Percentiles rank a stretch among this genome's conserved stretches.
Evolutionary conservation across 2,888 invertebrate genomes (phyloP).

Genomic region (Macropis europaea): DNA sequence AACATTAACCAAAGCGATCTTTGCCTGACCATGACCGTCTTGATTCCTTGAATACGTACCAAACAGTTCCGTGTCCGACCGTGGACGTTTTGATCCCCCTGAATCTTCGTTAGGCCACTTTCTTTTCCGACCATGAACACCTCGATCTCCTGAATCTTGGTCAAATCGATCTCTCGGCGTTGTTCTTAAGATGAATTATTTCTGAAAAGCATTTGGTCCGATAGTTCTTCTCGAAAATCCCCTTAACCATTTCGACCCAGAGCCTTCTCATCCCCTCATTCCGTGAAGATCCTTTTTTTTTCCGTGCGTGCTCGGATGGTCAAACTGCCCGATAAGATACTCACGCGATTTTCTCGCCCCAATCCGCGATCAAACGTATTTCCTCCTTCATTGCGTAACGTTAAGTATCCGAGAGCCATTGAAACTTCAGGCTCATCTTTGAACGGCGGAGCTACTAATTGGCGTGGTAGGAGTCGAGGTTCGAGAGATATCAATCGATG

Average conservation of each 20-base stretch:
- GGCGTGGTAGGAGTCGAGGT: neutral
- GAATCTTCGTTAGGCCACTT: too few species aligned
- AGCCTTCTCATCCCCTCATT: slow-evolving; percentile 9
- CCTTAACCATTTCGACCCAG: neutral
- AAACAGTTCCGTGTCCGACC: too few species aligned
- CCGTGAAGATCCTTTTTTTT: slow-evolving; percentile 2
- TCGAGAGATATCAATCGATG: neutral
- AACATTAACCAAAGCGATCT: too few species aligned
- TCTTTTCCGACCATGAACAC: too few species aligned
- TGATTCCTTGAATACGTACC: too few species aligned
- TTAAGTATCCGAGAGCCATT: too few species aligned
- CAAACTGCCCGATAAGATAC: neutral
- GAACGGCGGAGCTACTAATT: neutral
- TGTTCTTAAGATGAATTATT: slow-evolving; percentile 1
- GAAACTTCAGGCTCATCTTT: neutral
- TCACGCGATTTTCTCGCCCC: neutral
- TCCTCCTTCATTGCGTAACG: too few species aligned
- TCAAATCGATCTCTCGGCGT: too few species aligned
- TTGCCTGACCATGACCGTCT: neutral
- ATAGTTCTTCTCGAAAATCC: neutral
- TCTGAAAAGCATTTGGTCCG: neutral
- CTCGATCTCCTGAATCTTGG: neutral
- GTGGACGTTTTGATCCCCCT: too few species aligned
- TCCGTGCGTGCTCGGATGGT: slow-evolving; percentile 35
- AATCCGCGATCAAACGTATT: too few species aligned